Evolutionary conservation across 2,797 vertebrate species (phyloP), one percentile per base, ranked within the genome.

Genomic region (Acanthis flammea): DNA sequence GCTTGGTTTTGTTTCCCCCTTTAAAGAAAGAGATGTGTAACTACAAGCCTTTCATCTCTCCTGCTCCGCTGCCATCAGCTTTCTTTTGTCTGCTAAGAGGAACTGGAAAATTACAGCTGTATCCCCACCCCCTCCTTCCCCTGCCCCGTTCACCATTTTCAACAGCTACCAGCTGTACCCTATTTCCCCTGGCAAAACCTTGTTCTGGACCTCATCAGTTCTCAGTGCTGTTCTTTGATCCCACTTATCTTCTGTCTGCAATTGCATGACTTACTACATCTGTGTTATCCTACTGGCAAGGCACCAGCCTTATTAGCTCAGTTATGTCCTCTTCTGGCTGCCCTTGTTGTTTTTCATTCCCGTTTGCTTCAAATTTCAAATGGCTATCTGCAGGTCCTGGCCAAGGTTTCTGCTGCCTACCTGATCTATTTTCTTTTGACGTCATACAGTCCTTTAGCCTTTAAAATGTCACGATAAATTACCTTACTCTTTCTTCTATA

Each of bases 1-100:
- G 30, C 57, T 88, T 37, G 48, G 68, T 87, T 95, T 92, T 86
- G 39, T 71, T 93, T 91, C 84, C 42, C 39, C 85, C 21, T 83
- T 87, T 62, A 27, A 74, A 85, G 60, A 94, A 83, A 42, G 65
- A 73, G 44, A 88, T 68, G 66, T 67, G 48, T 53, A 90, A 57
- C 44, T 62, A 23, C 54, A 41, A 77, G 57, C 8, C 51, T 86
- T 73, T 85, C 8, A 19, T 50, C 12, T 94, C 27, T 74, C 39
- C 61, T 47, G 60, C 74, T 68, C 37, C 0, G 0, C 13, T 71
- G 28, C 65, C 53, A n/a, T 33, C 28, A 14, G 42, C 31, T 93
- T 76, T 12, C 35, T 94, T 63, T 45, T 30, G 22, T 58, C 74
- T 76, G 66, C 70, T 42, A 54, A 77, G 61, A 73, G 42, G 47